Percentiles rank a stretch among this genome's conserved stretches.
phyloP scores from a whole-genome alignment of 2,888 invertebrate genomes.

The Eupithecia vulgata region DNA sequence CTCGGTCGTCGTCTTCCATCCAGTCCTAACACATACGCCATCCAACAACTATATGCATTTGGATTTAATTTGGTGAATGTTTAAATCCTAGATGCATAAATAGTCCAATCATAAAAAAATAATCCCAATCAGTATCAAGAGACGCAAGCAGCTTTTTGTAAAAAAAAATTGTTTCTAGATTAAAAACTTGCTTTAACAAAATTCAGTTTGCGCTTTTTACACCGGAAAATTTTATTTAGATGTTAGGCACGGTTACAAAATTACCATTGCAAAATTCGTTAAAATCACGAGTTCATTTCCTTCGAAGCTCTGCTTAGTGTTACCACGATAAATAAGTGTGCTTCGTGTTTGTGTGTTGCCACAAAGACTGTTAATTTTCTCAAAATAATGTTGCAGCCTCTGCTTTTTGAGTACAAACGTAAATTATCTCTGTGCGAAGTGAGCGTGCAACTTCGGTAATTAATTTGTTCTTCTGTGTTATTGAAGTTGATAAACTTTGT shows the following conservation, averaged over 20 bases:
- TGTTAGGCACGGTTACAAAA: background rate
- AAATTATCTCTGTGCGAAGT: slow-evolving; percentile 36
- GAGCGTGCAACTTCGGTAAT: slow-evolving; percentile 40
- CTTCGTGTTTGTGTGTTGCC: slow-evolving; percentile 39
- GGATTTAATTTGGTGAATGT: background rate
- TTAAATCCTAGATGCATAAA: background rate
- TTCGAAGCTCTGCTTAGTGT: slow-evolving; percentile 33
- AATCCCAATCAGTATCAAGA: background rate
- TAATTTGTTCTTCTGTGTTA: slow-evolving; percentile 42
- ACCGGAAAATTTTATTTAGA: background rate
- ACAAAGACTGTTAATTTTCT: slow-evolving; percentile 45
- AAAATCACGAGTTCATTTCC: slow-evolving; percentile 30
- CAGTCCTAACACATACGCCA: background rate
- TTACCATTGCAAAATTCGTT: slow-evolving; percentile 14
- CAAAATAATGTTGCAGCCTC: slow-evolving; percentile 31
- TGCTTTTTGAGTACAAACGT: slow-evolving; percentile 36
- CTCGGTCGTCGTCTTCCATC: background rate
- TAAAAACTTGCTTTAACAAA: background rate
- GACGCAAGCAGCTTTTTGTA: background rate
- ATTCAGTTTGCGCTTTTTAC: background rate
- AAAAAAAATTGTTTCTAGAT: background rate
- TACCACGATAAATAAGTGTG: slow-evolving; percentile 19
- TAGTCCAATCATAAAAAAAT: background rate
- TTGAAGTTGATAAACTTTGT: slow-evolving; percentile 30
- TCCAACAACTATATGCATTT: background rate